Conservation (phyloP, 2,113 vertebrate genomes). For the Dermatemys mawii region DNA sequence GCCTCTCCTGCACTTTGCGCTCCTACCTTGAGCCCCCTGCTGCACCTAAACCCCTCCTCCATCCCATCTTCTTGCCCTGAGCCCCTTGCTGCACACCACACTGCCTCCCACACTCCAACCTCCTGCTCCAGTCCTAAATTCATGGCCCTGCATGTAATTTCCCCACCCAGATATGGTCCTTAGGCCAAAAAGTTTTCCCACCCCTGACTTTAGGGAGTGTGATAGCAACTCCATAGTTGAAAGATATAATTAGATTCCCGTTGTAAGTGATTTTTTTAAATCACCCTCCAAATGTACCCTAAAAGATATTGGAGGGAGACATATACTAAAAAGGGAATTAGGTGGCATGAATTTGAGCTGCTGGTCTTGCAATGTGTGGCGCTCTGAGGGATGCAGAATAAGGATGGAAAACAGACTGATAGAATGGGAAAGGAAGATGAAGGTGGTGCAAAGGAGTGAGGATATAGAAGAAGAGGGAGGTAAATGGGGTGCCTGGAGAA, state of each 20-base stretch:
- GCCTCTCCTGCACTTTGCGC: too few species aligned
- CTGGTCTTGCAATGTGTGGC: background rate
- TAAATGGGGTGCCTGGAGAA: background rate
- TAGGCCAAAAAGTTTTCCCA: too few species aligned
- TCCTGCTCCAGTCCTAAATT: too few species aligned
- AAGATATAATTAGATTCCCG: rapidly evolving
- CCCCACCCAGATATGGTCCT: too few species aligned
- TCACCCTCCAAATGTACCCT: background rate
- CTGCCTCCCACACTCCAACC: too few species aligned
- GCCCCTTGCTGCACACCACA: too few species aligned
- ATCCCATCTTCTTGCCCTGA: too few species aligned
- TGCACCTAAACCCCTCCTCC: too few species aligned
- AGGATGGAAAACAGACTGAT: background rate
- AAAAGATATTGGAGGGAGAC: background rate
- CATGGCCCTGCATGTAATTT: too few species aligned
- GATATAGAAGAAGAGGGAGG: background rate
- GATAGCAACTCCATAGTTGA: background rate
- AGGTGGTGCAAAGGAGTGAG: background rate
- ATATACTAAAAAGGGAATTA: background rate
- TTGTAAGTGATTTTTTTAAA: background rate
- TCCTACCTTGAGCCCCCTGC: too few species aligned
- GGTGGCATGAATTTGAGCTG: rapidly evolving
- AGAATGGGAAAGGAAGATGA: background rate
- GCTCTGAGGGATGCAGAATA: background rate
- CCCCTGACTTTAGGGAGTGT: background rate